A percentile compares a stretch with the other conserved stretches of the same genome.
Conservation (phyloP, 2,113 vertebrate genomes). For the Oncorhynchus clarkii region DNA sequence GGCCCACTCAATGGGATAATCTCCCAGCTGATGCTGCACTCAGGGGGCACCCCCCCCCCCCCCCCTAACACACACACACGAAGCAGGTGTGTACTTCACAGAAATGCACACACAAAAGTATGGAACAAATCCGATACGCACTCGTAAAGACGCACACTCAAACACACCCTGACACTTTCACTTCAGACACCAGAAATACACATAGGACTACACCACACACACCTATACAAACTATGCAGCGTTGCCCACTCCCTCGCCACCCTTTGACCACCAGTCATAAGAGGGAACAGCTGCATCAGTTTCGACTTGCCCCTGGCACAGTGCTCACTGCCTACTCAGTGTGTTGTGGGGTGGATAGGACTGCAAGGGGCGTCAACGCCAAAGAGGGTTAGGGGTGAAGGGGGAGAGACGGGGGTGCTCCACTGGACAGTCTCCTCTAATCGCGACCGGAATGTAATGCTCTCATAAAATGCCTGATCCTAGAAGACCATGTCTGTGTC, state of each 20-base stretch:
- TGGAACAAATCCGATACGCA: too few relatives aligned
- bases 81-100: constrained; percentile 22
- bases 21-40: constrained; percentile 64
- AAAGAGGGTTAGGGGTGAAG: background rate
- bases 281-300: constrained; percentile 11
- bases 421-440: constrained; percentile 59
- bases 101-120: background rate
- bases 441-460: constrained; percentile 58
- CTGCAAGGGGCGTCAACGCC: constrained; percentile 4
- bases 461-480: constrained; percentile 30
- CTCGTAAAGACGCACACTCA: background rate
- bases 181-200: background rate
- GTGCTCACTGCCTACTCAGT: background rate
- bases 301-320: background rate
- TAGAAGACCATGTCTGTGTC: too few relatives aligned
- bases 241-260: background rate
- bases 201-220: background rate
- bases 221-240: background rate
- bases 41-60: constrained; percentile 6
- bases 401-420: constrained; percentile 6
- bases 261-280: background rate
- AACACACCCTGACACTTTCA: background rate
- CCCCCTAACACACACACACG: background rate
- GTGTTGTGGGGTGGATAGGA: background rate
- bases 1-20: constrained; percentile 62